Percentiles rank a stretch among this genome's conserved stretches.
phyloP scores from a whole-genome alignment of 1,140 invertebrate genomes.

The Aphis gossypii region DNA sequence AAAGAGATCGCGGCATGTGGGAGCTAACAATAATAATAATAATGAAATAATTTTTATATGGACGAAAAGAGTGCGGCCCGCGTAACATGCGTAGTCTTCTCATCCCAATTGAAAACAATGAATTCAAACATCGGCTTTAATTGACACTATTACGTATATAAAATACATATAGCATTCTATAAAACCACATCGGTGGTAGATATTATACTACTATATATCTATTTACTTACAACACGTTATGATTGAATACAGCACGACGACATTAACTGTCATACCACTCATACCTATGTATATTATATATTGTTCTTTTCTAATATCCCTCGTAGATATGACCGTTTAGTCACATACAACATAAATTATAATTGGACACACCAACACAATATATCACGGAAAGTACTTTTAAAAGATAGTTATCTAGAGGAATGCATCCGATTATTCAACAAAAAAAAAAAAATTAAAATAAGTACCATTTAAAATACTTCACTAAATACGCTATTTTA shows the following conservation, averaged over 20 bases:
- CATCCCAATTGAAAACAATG: conserved; percentile 40
- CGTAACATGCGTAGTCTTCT: not conserved
- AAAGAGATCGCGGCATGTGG: conserved; percentile 32
- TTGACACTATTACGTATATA: conserved; percentile 35
- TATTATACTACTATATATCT: not conserved
- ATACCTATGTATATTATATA: not conserved
- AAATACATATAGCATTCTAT: not conserved
- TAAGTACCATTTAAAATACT: too few species aligned
- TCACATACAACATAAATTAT: not conserved
- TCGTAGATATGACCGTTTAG: not conserved
- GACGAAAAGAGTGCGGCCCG: not conserved
- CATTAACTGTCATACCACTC: not conserved
- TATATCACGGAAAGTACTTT: not conserved
- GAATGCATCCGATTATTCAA: too few species aligned
- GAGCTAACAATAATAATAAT: not conserved
- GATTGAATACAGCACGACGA: not conserved
- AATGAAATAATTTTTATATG: not conserved
- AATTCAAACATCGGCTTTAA: conserved; percentile 6
- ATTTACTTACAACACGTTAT: not conserved
- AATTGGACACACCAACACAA: not conserved
- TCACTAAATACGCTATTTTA: not conserved
- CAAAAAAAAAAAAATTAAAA: too few species aligned
- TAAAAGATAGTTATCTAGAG: not conserved
- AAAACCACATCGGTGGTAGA: not conserved
- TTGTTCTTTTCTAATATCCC: not conserved